Evolutionary conservation across 2,888 invertebrate species (phyloP), one percentile per base, ranked within the genome.

Genomic region (Eristalis tenax): DNA sequence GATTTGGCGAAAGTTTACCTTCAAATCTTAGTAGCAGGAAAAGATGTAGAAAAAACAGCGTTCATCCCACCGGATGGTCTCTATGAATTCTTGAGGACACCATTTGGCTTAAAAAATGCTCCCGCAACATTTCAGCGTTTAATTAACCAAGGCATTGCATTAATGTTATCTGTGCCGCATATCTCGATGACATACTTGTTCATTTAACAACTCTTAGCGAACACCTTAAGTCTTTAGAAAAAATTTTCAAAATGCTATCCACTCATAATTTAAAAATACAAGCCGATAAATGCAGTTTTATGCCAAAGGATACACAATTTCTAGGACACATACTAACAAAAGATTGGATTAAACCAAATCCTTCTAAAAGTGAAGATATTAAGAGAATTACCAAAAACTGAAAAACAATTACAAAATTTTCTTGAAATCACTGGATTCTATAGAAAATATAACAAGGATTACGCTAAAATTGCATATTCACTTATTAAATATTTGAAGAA

Each of bases 1-100:
- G 88, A 86, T 26, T 26, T 84, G 15, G 75, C 83, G 59, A 88
- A 84, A 74, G 28, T 63, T 13, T 73, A 43, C 28, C 43, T 28
- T 4, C 23, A 59, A 50, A 73, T 73, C 11, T 59, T 73, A 63
- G 73, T 73, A 43, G 10, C 18, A 0, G 22, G 43, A 10, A 43
- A 73, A 38, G 18, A 73, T 18, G 63, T 43, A 23, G 18, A 73
- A 43, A 63, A 73, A 73, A 63, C 61, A 1, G 73, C 43, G 2
- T 70, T 59, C 40, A 23, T 38, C 38, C 10, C 59, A 18, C 38
- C 63, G 6, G 43, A 35, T 23, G 18, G 13, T 32, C 59, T 43
- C 26, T 71, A 61, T 26, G 71, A 71, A 40, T 61, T 43, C 23
- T 66, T 43, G 28, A 50, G 15, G 50, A 50, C 18, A 13, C 13